Conservation (phyloP, 1,140 invertebrate species). For the Polyergus mexicanus region DNA sequence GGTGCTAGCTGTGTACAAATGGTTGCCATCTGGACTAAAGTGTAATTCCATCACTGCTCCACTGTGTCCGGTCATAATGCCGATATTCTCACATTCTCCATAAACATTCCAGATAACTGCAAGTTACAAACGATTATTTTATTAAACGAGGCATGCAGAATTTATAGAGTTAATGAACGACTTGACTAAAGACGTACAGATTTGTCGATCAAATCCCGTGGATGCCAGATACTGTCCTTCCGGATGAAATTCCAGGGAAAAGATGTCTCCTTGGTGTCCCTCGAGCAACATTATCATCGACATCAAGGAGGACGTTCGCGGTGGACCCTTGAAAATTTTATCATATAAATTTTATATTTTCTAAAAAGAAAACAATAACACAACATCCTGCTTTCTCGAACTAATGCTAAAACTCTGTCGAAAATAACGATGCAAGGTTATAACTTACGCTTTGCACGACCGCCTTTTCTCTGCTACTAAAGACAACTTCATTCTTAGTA, state of each 20-base stretch:
- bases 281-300: constrained; percentile 98
- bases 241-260: constrained; percentile 97
- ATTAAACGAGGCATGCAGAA: neutral
- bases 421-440: constrained; percentile 61
- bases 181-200: constrained; percentile 89
- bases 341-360: neutral
- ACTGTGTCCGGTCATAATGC: constrained; percentile 96
- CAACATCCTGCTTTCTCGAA: too few relatives aligned
- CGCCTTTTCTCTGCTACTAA: constrained; percentile 90
- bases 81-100: constrained; percentile 99
- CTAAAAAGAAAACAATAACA: neutral
- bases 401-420: too few relatives aligned
- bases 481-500: constrained; percentile 90
- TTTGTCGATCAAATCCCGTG: constrained; percentile 98
- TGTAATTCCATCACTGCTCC: constrained; percentile 99
- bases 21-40: constrained; percentile 97
- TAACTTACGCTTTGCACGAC: constrained; percentile 88
- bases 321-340: constrained; percentile 87
- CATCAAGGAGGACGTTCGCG: constrained; percentile 95
- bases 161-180: neutral
- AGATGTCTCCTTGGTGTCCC: constrained; percentile 99
- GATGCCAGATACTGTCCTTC: constrained; percentile 98
- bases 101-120: constrained; percentile 98
- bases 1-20: constrained; percentile 96
- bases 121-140: constrained; percentile 67